Evolutionary conservation across 1,140 invertebrate genomes (phyloP).

Genomic region (Pseudomyrmex sp.): DNA sequence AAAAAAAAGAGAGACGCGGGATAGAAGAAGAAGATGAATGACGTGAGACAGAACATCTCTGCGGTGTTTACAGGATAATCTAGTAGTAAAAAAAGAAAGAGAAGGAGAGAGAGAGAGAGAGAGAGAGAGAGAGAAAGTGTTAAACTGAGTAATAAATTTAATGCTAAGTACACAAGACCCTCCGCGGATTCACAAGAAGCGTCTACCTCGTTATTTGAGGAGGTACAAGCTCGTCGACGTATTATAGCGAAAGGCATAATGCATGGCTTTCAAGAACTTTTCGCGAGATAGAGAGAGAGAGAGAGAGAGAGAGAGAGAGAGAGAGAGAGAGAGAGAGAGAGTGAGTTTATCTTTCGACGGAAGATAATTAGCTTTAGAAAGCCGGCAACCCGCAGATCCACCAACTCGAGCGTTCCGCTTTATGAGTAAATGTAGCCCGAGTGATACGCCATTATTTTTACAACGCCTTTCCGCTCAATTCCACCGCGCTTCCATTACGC

Average conservation of each 20-base stretch:
- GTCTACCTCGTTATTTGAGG: slow-evolving; percentile 36
- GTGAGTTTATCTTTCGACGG: slow-evolving; percentile 39
- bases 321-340: too few species aligned
- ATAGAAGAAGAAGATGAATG: neutral
- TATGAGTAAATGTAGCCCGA: slow-evolving; percentile 22
- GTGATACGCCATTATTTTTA: slow-evolving; percentile 62
- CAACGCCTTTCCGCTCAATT: slow-evolving; percentile 47
- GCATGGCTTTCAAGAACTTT: slow-evolving; percentile 47
- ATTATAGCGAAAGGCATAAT: slow-evolving; percentile 54
- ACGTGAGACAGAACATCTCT: slow-evolving; percentile 21
- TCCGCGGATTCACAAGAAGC: slow-evolving; percentile 1
- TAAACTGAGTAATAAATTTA: slow-evolving; percentile 53
- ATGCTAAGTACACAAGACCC: slow-evolving; percentile 40
- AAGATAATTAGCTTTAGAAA: slow-evolving; percentile 54
- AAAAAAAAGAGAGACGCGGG: neutral
- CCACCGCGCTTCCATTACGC: slow-evolving; percentile 45
- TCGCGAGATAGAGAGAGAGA: neutral
- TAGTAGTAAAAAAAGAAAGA: neutral
- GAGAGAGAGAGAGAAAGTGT: neutral
- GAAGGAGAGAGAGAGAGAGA: neutral
- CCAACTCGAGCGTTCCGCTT: neutral
- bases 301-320: too few species aligned
- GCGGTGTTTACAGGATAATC: slow-evolving; percentile 15
- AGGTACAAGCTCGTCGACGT: slow-evolving; percentile 39
- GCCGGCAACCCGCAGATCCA: slow-evolving; percentile 2